Percentiles rank a stretch among this genome's conserved stretches.
These are phyloP conservation scores for Orthosia gothica DNA, from an alignment of 2,888 invertebrate species.

Conservation along the genomic window DNA sequence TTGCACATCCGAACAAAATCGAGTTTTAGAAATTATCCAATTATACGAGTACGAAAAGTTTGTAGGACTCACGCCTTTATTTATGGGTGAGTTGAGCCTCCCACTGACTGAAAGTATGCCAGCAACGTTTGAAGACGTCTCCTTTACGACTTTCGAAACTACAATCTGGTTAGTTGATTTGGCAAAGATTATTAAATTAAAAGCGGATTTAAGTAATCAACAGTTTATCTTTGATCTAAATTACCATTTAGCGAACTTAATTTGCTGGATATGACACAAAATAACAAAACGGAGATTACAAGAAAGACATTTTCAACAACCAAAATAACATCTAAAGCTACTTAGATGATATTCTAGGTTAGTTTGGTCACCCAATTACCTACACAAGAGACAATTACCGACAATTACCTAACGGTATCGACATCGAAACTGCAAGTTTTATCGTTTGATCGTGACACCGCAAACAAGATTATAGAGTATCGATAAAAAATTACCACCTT, in stretches of 20 bases:
- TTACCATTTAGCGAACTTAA: neutral
- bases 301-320: constrained; percentile 11
- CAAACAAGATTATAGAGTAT: constrained; percentile 72
- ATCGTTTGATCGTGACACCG: constrained; percentile 71
- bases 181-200: neutral
- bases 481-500: constrained; percentile 82
- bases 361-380: constrained; percentile 52
- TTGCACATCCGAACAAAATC: constrained; percentile 37
- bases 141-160: constrained; percentile 28
- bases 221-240: constrained; percentile 17
- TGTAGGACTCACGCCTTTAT: constrained; percentile 56
- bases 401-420: constrained; percentile 74
- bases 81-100: constrained; percentile 44
- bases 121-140: neutral
- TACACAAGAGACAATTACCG: constrained; percentile 69
- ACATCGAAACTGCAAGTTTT: constrained; percentile 69
- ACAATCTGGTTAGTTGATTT: constrained; percentile 8
- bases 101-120: constrained; percentile 31
- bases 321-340: constrained; percentile 20
- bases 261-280: neutral
- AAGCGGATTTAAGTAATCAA: neutral
- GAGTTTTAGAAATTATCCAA: constrained; percentile 51
- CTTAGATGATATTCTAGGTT: constrained; percentile 3
- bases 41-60: constrained; percentile 37
- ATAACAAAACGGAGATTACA: neutral